Percentiles rank a stretch among this genome's conserved stretches.
These are phyloP conservation scores for Suillia variegata DNA, from an alignment of 2,888 invertebrate species.

Conservation along the genomic window DNA sequence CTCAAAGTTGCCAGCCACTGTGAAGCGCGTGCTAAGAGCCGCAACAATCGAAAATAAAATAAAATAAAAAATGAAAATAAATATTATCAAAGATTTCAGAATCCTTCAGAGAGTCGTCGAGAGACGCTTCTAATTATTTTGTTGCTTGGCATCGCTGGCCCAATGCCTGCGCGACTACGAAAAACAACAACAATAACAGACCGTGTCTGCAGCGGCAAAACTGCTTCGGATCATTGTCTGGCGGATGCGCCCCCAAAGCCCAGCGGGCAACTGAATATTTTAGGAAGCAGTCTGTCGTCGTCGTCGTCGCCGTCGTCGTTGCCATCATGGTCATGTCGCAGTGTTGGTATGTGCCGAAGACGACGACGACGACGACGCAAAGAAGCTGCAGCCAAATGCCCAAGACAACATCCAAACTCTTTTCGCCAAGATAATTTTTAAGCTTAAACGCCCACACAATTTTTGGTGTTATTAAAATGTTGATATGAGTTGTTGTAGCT, in stretches of 20 bases:
- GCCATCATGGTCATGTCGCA: background rate
- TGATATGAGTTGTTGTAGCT: background rate
- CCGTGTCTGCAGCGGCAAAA: conserved; percentile 1
- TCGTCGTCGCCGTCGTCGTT: background rate
- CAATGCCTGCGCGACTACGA: background rate
- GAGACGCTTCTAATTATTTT: conserved; percentile 2
- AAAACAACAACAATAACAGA: no score
- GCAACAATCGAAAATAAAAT: background rate
- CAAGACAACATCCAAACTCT: conserved; percentile 11
- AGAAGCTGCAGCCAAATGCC: background rate
- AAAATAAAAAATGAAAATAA: background rate
- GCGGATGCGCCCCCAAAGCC: conserved; percentile 24
- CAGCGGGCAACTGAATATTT: conserved; percentile 24
- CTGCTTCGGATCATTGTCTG: conserved; percentile 19
- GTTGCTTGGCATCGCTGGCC: background rate
- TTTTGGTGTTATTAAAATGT: conserved; percentile 10
- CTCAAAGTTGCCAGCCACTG: conserved; percentile 2
- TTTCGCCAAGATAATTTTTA: conserved; percentile 27
- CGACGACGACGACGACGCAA: background rate
- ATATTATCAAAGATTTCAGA: background rate
- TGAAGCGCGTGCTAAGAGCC: conserved; percentile 10
- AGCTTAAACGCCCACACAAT: conserved; percentile 29
- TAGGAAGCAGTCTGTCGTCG: conserved; percentile 9
- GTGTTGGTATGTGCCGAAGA: background rate
- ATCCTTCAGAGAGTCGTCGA: conserved; percentile 1